Evolutionary conservation across 2,113 vertebrate genomes (phyloP), one percentile per base, ranked within the genome.

Genomic region (Mesitornis unicolor): DNA sequence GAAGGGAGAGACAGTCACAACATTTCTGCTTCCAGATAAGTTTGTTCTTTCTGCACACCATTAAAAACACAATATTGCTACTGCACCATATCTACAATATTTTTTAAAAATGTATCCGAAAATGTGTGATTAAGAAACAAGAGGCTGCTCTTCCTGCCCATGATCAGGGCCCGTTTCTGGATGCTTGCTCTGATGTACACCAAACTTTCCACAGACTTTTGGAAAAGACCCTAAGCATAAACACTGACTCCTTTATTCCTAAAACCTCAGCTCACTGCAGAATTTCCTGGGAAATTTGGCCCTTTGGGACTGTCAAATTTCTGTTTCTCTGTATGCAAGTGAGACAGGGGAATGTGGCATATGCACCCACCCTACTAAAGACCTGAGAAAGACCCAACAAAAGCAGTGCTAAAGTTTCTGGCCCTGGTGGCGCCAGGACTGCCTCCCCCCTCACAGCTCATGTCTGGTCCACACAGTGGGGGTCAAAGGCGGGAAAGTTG

Each of bases 241-340:
- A 26, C 11, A 56, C 18, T 28, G 5, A 33, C 22, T 33, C 25
- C 13, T 75, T 73, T 12, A 45, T 35, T 68, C 31, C 31, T 53
- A 48, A 75, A 69, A 48, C 31, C 29, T 65, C 33, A 50, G 5
- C 16, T 78, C 33, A n/a, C 16, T 67, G 19, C n/a, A 54, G 43
- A 77, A 63, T 24, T 84, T 81, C 33, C 33, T 35, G 61, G 18
- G 61, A 29, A 94, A 65, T 33, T 4, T 29, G 28, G 5, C 9
- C 50, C 11, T n/a, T 29, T n/a, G 15, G 6, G 22, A 25, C 0
- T n/a, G 35, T 22, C 0, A 0, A 25, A 26, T 80, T 85, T 87
- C n/a, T n/a, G n/a, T n/a, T 69, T 24, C 18, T 25, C n/a, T n/a
- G 6, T 40, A 42, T 11, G 26, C 0, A 2, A 60, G 45, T 0